Percentiles rank a stretch among this genome's conserved stretches.
Evolutionary conservation across 2,797 vertebrate species (phyloP).

Genomic region (Pagetopsis macropterus): DNA sequence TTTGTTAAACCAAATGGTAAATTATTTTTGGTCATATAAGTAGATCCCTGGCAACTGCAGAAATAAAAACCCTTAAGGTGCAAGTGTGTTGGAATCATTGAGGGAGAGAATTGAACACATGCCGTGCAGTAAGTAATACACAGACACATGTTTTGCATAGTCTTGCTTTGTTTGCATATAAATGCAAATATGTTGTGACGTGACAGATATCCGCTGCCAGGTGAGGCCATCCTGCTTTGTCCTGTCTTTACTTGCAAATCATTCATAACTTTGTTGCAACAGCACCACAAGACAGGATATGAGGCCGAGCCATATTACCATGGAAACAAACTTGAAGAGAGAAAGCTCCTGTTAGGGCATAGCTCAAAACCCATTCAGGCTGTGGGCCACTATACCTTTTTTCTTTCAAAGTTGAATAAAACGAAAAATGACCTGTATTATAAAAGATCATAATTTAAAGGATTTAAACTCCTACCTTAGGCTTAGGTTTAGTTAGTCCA

Average conservation of each 20-base stretch:
- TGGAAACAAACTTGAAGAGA: slow-evolving; percentile 19
- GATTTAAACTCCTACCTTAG: slow-evolving; percentile 53
- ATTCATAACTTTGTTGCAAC: slow-evolving; percentile 48
- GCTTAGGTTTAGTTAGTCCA: slow-evolving; percentile 51
- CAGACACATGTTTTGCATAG: slow-evolving; percentile 35
- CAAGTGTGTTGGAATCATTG: background rate
- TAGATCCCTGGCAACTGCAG: background rate
- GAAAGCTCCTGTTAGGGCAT: background rate
- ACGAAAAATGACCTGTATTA: background rate
- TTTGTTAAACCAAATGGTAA: background rate
- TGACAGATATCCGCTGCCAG: slow-evolving; percentile 30
- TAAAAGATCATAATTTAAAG: background rate
- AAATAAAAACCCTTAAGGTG: background rate
- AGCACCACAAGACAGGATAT: slow-evolving; percentile 14
- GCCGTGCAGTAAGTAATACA: slow-evolving; percentile 3
- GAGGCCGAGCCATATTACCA: slow-evolving; percentile 10
- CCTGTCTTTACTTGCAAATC: slow-evolving; percentile 64
- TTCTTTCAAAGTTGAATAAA: background rate
- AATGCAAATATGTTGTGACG: slow-evolving; percentile 41
- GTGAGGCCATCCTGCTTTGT: slow-evolving; percentile 13
- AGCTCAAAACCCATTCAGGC: slow-evolving; percentile 28
- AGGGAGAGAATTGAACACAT: background rate
- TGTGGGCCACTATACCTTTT: background rate
- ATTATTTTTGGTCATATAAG: background rate
- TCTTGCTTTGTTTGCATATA: slow-evolving; percentile 46